Conservation (phyloP, 2,113 vertebrate species). For the Syngnathus typhle region DNA sequence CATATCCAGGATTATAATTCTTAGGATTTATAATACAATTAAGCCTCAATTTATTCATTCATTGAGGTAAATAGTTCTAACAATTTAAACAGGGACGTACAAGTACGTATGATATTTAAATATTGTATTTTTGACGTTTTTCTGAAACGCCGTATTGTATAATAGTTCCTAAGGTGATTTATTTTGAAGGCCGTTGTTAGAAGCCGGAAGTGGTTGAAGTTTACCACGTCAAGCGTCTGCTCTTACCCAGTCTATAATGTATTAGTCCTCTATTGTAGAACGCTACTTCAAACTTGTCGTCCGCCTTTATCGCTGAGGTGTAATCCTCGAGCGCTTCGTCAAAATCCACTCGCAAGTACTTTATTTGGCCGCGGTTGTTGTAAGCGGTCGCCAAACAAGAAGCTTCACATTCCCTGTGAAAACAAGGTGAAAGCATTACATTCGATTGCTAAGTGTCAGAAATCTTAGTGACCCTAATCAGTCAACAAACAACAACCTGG, state of each 20-base stretch:
- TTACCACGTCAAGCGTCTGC: fast-evolving
- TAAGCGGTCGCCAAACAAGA: constrained; percentile 75
- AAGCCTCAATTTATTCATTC: neutral
- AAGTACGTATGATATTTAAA: too few relatives aligned
- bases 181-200: neutral
- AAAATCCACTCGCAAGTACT: constrained; percentile 89
- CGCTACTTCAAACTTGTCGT: constrained; percentile 76
- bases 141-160: too few relatives aligned
- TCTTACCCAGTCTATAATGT: constrained; percentile 83
- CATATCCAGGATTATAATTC: neutral
- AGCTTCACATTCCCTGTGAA: constrained; percentile 61
- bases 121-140: too few relatives aligned
- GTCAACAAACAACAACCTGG: constrained; percentile 50
- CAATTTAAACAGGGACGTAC: too few relatives aligned
- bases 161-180: neutral
- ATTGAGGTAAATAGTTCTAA: too few relatives aligned
- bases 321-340: constrained; percentile 86
- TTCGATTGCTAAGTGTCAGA: fast-evolving
- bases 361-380: constrained; percentile 88
- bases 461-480: neutral
- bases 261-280: constrained; percentile 93
- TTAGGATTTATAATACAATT: too few relatives aligned
- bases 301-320: constrained; percentile 73
- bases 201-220: neutral
- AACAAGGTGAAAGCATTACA: constrained; percentile 24